Evolutionary conservation across 2,888 invertebrate genomes (phyloP).

Genomic region (Ichneumon xanthorius): DNA sequence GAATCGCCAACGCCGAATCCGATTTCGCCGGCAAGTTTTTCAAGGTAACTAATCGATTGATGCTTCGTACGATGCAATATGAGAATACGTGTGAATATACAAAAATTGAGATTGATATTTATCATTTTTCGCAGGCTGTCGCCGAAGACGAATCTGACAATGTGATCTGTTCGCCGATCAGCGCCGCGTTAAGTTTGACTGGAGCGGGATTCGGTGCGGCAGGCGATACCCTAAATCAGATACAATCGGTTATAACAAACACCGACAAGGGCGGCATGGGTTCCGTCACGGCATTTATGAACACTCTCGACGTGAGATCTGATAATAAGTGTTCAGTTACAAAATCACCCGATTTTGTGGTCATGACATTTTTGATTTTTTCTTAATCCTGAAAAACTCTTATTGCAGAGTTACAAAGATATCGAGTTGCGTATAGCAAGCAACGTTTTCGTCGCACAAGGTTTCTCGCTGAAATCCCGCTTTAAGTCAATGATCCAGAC

Average conservation of each 20-base stretch:
- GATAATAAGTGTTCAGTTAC: background rate
- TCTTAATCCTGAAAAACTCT: background rate
- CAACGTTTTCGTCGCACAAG: conserved; percentile 88
- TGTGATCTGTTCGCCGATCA: conserved; percentile 81
- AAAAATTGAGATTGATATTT: background rate
- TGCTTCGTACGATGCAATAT: background rate
- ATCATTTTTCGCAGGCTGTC: conserved; percentile 66
- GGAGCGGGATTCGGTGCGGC: conserved; percentile 79
- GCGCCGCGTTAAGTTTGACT: conserved; percentile 79
- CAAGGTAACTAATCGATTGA: conserved; percentile 37
- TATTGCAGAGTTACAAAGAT: conserved; percentile 84
- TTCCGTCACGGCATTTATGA: conserved; percentile 75
- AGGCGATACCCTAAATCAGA: conserved; percentile 74
- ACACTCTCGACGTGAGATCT: conserved; percentile 73
- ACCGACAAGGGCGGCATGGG: conserved; percentile 69
- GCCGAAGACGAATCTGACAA: conserved; percentile 70
- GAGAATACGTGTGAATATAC: background rate
- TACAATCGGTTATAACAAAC: conserved; percentile 73
- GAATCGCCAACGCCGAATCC: conserved; percentile 18
- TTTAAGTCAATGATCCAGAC: conserved; percentile 87
- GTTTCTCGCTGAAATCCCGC: conserved; percentile 84
- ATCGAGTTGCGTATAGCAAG: conserved; percentile 90
- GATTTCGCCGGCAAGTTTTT: conserved; percentile 46
- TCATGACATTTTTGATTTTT: conserved; percentile 77
- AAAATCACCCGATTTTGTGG: background rate